Base-by-base conservation (phyloP, 2,797 vertebrate genomes). In the Enteromius unitaeniatus region DNA sequence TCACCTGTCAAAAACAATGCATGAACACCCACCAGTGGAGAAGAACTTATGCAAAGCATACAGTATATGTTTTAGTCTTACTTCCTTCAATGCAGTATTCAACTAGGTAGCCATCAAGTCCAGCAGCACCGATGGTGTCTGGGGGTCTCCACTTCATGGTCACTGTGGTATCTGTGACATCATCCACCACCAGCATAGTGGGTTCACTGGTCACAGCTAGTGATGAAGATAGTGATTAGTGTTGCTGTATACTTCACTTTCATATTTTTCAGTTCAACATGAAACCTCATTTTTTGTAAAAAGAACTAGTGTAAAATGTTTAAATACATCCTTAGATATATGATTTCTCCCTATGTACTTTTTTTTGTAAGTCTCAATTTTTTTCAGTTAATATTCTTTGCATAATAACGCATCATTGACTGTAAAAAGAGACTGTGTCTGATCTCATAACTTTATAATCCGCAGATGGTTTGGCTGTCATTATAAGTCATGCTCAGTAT, bases 1-100 rank as follows among this genome's bases (percentile, higher is more conserved):
- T 98, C 93, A 19, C 93, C 98, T 99, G 87, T 67, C 23, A 65
- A 47, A 65, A 47, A 37, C 68, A 23, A 9, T 1, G 1, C 26
- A 49, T 64, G 26, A 65, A 9, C 19, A 51, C 11, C 15, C 42
- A 17, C 17, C 6, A n/a, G 3, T 49, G 23, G 40, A 47, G 3
- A 78, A 64, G 23, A n/a, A 26, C 34, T 42, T 31, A 19, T 11
- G 40, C 23, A 67, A 45, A 58, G 51, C 13, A 10, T 21, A 14
- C n/a, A 49, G 14, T 28, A 4, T n/a, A 17, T 40, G 9, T 28
- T 67, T 14, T 34, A 19, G 72, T 93, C 98, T 97, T 93, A 99
- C 98, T 95, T 97, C 97, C 98, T 97, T 99, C 98, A 62, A 97
- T 84, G 93, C 97, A 97, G 91, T 99, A 99, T 89, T 99, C 98